Conservation (phyloP, 2,888 invertebrate genomes). For the Pycnomerus fuliginosus region DNA sequence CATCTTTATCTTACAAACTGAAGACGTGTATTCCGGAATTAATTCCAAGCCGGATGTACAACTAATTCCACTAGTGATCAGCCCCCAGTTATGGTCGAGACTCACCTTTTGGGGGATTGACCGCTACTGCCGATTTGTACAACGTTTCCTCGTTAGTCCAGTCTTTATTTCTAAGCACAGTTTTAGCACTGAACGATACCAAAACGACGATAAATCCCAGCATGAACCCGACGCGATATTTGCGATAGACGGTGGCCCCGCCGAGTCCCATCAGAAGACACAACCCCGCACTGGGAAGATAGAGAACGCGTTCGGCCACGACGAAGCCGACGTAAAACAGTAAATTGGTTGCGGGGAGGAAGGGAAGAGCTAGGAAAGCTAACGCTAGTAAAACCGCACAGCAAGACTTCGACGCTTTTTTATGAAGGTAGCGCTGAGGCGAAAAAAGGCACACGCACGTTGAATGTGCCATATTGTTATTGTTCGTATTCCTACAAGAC, state of each 20-base stretch:
- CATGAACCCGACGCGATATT: conserved; percentile 49
- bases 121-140: conserved; percentile 84
- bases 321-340: conserved; percentile 99
- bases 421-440: neutral
- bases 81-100: no score
- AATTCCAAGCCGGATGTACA: no score
- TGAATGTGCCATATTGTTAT: conserved; percentile 65
- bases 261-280: conserved; percentile 85
- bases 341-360: conserved; percentile 93
- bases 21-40: no score
- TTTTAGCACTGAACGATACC: conserved; percentile 72
- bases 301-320: conserved; percentile 93
- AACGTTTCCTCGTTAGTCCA: conserved; percentile 93
- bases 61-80: no score
- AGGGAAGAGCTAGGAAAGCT: conserved; percentile 84
- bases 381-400: conserved; percentile 56
- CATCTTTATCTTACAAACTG: no score
- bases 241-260: conserved; percentile 58
- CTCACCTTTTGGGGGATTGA: conserved; percentile 98
- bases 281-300: conserved; percentile 94
- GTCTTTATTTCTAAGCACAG: conserved; percentile 80
- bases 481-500: conserved; percentile 69
- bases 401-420: conserved; percentile 27
- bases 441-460: conserved; percentile 51
- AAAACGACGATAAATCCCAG: conserved; percentile 59